Evolutionary conservation across 2,888 invertebrate genomes (phyloP).

Genomic region (Rhaphigaster nebulosa): DNA sequence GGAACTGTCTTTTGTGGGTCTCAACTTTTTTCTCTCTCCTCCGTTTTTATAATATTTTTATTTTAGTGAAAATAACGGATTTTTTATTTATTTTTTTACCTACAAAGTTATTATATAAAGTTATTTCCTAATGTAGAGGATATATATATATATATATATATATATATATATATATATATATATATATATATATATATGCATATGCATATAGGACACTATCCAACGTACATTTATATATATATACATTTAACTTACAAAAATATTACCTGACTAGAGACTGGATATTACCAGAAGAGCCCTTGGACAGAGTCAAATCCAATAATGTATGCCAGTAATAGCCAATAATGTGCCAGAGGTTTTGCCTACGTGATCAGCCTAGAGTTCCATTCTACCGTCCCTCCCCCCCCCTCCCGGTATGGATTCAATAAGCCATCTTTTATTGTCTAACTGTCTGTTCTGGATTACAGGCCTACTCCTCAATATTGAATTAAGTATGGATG

Average conservation of each 20-base stretch:
- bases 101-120: too few relatives aligned
- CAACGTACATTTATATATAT: too few relatives aligned
- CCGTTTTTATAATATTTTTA: too few relatives aligned
- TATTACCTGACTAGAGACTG: neutral
- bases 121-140: too few relatives aligned
- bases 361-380: neutral
- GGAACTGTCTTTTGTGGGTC: too few relatives aligned
- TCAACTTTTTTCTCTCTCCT: too few relatives aligned
- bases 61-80: too few relatives aligned
- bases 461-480: neutral
- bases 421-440: neutral
- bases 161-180: conserved; percentile 1
- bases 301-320: neutral
- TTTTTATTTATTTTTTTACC: too few relatives aligned
- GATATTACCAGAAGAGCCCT: neutral
- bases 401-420: neutral
- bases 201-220: neutral
- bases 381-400: too few relatives aligned
- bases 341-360: neutral
- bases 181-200: neutral
- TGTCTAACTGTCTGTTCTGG: neutral
- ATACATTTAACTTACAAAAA: neutral
- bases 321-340: neutral
- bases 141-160: neutral
- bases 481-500: neutral